Percentiles rank a stretch among this genome's conserved stretches.
phyloP scores from a whole-genome alignment of 92 coral and sea anemone genomes.

The Phenganax subtilis region DNA sequence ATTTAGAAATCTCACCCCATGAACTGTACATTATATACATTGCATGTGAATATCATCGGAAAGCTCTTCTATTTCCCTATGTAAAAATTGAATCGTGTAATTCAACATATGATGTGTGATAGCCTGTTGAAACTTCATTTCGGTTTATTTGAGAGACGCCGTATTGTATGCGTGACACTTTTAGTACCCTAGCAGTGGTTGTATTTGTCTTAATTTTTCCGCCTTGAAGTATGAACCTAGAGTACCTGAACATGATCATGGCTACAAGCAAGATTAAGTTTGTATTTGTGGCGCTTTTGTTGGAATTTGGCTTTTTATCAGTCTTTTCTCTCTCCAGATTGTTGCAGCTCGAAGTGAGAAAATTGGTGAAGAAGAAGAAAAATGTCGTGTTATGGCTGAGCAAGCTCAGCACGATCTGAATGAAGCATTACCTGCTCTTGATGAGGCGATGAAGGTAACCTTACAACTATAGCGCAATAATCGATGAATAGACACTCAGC shows the following conservation, averaged over 20 bases:
- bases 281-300: background rate
- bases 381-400: constrained; percentile 95
- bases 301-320: background rate
- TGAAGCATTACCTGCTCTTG: constrained; percentile 95
- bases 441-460: constrained; percentile 80
- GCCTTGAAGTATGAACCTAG: too few species aligned
- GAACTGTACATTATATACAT: background rate
- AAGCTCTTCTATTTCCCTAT: too few species aligned
- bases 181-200: background rate
- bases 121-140: too few species aligned
- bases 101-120: too few species aligned
- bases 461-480: background rate
- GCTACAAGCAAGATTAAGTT: too few species aligned
- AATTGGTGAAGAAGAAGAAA: constrained; percentile 92
- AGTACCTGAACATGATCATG: too few species aligned
- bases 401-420: constrained; percentile 95
- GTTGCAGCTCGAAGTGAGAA: constrained; percentile 97
- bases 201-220: background rate
- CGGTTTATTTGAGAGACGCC: background rate
- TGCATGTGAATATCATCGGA: background rate
- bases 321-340: constrained; percentile 46
- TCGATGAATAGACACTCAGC: background rate
- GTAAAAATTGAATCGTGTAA: too few species aligned
- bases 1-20: background rate
- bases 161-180: background rate